These are phyloP conservation scores for Hofmannophila pseudospretella DNA, from an alignment of 2,888 invertebrate genomes.

Conservation along the genomic window DNA sequence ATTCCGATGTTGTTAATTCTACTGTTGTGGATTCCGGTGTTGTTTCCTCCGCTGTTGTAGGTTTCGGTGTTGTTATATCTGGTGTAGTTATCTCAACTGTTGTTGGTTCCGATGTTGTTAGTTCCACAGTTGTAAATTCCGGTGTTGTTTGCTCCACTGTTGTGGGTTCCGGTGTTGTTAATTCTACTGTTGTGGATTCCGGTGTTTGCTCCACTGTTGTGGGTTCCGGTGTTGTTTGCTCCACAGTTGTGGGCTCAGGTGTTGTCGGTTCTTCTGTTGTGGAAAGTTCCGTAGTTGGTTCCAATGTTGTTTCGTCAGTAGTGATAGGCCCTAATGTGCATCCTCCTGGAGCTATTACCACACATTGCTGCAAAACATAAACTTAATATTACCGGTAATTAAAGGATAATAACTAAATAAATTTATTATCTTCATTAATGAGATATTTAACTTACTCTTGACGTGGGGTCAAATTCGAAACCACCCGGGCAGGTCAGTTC, in stretches of 20 bases:
- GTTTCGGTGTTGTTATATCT: background rate
- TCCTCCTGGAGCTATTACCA: conserved; percentile 20
- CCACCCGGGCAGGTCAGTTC: conserved; percentile 22
- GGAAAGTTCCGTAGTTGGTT: no score
- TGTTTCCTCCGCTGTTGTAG: background rate
- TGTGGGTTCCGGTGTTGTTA: no score
- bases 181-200: no score
- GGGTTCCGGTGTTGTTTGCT: no score
- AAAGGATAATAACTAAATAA: no score
- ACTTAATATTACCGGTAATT: no score
- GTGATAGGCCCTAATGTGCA: conserved; percentile 16
- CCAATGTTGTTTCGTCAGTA: no score
- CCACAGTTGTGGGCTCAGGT: no score
- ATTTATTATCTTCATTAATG: no score
- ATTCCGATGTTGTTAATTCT: conserved; percentile 2
- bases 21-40: background rate
- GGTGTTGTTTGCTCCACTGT: conserved; percentile 3
- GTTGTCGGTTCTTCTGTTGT: no score
- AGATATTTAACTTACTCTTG: conserved; percentile 22
- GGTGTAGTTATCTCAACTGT: no score
- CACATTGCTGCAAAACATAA: conserved; percentile 17
- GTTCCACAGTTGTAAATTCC: background rate
- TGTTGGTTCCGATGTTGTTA: conserved; percentile 8
- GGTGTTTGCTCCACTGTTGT: no score
- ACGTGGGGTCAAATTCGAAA: conserved; percentile 26